Evolutionary conservation across 2,797 vertebrate species (phyloP), one percentile per base, ranked within the genome.

Genomic region (Enteromius afrohamiltoni): DNA sequence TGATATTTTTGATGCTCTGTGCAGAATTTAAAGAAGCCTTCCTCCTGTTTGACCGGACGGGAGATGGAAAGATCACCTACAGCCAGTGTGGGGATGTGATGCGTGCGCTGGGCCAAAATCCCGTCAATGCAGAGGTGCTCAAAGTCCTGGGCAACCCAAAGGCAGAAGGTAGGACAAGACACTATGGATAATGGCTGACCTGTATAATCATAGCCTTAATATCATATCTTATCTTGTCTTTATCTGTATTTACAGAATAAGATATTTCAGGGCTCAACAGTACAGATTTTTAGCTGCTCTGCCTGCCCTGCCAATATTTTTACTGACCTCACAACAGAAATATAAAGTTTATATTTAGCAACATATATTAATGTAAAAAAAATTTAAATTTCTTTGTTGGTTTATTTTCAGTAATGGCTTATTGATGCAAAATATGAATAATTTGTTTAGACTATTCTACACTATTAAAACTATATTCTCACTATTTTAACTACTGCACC

Each of bases 91-190:
- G 97, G 82, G 97, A 98, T 0, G 96, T 99, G 89, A 97, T 99
- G 97, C 93, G 97, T 26, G 96, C 97, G 29, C 89, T 98, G 90
- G 97, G 97, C 78, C 97, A 98, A 94, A 98, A 98, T 91, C 97
- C 97, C 0, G 96, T 97, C 91, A 98, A 97, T 6, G 96, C 97
- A 0, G 97, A 99, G 91, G 97, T 99, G 88, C 95, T 97, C 86
- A 99, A 98, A 90, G 97, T 99, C 83, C 92, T 98, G 90, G 97
- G 97, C 3, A 99, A 98, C 90, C 97, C 97, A 87, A 99, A 98
- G 86, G 92, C 96, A 13, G 97, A 98, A 68, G 97, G 97, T 97
- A 88, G 93, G 95, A 70, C 84, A 68, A 29, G 21, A 21, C 58
- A 62, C n/a, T 55, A 8, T 67, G 21, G 45, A 42, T 19, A 64